Evolutionary conservation across 2,888 invertebrate species (phyloP).

Genomic region (Chrysolina americana): DNA sequence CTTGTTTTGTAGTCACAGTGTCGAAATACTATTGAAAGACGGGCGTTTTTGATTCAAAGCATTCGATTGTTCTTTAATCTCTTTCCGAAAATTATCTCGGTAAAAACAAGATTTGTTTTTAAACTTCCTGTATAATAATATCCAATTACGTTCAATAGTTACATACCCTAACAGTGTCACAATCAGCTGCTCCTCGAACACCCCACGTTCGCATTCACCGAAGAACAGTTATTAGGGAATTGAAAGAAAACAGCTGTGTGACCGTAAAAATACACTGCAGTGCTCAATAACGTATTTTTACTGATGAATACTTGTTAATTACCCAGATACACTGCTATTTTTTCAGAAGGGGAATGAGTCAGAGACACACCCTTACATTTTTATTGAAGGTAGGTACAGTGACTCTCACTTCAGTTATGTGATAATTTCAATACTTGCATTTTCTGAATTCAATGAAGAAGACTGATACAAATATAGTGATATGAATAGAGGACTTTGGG

Average conservation of each 20-base stretch:
- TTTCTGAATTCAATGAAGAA: no score
- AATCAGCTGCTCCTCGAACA: conserved; percentile 1
- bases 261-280: conserved; percentile 3
- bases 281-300: background rate
- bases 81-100: no score
- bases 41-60: no score
- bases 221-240: background rate
- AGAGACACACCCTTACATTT: conserved; percentile 4
- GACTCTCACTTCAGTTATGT: no score
- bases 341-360: conserved; percentile 24
- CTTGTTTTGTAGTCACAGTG: no score
- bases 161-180: background rate
- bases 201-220: background rate
- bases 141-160: background rate
- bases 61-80: no score
- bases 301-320: conserved; percentile 20
- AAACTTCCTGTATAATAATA: no score
- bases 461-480: no score
- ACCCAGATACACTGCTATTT: background rate
- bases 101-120: no score
- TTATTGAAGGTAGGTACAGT: background rate
- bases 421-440: no score
- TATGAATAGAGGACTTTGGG: no score
- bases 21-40: no score
- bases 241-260: conserved; percentile 7